A percentile compares a stretch with the other conserved stretches of the same genome.
These are phyloP conservation scores for Mus musculus DNA, from an alignment of 2,113 vertebrate species.

Conservation along the genomic window DNA sequence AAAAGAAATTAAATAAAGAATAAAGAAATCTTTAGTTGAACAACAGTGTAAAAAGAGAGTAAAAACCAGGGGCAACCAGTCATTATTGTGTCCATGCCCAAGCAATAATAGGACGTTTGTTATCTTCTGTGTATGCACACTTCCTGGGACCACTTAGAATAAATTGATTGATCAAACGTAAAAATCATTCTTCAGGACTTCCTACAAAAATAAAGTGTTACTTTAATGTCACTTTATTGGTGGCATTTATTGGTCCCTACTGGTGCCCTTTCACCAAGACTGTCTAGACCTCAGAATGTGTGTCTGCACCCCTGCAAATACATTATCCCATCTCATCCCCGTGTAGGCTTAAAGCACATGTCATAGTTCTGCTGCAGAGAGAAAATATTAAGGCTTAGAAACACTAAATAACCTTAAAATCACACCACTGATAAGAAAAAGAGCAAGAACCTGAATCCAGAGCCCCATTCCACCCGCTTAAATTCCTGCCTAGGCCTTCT, in stretches of 20 bases:
- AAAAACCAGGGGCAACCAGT: not conserved
- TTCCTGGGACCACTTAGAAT: not conserved
- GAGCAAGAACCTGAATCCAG: not conserved
- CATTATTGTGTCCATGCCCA: not conserved
- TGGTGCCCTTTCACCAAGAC: not conserved
- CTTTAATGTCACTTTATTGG: not conserved
- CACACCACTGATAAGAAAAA: not conserved
- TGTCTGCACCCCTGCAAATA: not conserved
- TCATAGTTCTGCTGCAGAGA: not conserved
- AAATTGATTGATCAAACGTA: not conserved
- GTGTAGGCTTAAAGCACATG: not conserved
- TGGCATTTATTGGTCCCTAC: not conserved
- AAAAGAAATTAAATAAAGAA: not conserved
- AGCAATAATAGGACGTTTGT: not conserved
- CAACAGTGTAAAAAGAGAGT: not conserved
- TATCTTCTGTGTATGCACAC: not conserved
- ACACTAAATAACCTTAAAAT: not conserved
- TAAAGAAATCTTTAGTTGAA: not conserved
- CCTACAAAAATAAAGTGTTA: not conserved
- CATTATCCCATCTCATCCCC: not conserved
- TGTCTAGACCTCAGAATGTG: not conserved
- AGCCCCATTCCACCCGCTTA: not conserved
- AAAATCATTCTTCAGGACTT: not conserved
- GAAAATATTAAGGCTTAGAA: not conserved
- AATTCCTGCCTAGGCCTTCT: not conserved